Percentiles rank a stretch among this genome's conserved stretches.
Conservation (phyloP, 2,797 vertebrate species). For the Anguilla anguilla region DNA sequence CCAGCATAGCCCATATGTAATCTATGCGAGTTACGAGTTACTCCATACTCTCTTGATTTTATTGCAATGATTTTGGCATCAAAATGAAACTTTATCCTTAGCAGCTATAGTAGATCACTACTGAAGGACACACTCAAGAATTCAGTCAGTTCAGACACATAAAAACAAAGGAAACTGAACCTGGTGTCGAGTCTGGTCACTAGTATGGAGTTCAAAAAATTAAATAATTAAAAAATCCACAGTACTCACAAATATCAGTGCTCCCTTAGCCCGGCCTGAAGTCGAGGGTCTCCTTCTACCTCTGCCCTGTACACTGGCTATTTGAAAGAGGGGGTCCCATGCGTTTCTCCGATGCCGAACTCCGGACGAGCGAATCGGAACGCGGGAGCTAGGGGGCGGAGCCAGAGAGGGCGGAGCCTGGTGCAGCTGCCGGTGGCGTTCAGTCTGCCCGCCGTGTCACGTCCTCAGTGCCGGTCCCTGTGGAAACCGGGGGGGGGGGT, state of each 20-base stretch:
- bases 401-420: conserved; percentile 26
- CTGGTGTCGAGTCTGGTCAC: background rate
- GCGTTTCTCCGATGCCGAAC: background rate
- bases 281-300: background rate
- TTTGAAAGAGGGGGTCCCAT: background rate
- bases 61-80: background rate
- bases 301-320: background rate
- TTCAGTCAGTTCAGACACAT: background rate
- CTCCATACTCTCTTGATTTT: background rate
- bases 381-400: conserved; percentile 21
- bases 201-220: background rate
- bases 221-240: background rate
- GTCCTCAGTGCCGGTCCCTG: conserved; percentile 66
- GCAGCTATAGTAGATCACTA: background rate
- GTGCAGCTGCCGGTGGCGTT: conserved; percentile 49
- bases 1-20: background rate
- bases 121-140: background rate
- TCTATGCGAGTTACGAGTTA: background rate
- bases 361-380: background rate
- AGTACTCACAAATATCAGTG: background rate
- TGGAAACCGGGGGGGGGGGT: conserved; percentile 58
- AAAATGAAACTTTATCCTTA: background rate
- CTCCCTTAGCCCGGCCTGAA: background rate
- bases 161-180: background rate
- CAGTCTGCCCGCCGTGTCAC: conserved; percentile 54